phyloP scores from a whole-genome alignment of 2,888 invertebrate species.

The Tenthredo livida region DNA sequence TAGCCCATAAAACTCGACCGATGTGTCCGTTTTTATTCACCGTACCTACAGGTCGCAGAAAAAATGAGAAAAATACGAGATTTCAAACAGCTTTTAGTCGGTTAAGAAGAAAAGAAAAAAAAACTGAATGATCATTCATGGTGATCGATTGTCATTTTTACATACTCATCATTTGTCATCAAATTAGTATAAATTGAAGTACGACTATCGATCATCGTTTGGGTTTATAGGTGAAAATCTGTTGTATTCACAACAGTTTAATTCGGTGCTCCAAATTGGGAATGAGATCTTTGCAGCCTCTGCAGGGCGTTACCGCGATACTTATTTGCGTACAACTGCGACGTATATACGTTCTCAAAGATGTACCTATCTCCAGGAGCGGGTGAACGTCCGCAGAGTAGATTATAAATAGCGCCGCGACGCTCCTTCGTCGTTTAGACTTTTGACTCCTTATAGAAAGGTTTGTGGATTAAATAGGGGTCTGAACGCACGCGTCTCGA shows the following conservation, averaged over 20 bases:
- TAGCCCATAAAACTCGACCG: not conserved
- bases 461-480: not conserved
- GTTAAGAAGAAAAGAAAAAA: not conserved
- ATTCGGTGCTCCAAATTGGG: not conserved
- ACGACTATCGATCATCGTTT: not conserved
- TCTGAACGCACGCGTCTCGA: not conserved
- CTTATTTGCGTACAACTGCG: slow-evolving; percentile 50
- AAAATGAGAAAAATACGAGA: no score
- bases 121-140: not conserved
- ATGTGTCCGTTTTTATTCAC: not conserved
- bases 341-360: slow-evolving; percentile 11
- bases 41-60: no score
- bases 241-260: not conserved
- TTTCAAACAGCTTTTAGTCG: no score
- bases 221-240: no score
- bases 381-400: slow-evolving; percentile 70
- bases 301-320: slow-evolving; percentile 22
- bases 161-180: no score
- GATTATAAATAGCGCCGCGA: slow-evolving; percentile 69
- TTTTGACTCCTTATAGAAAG: slow-evolving; percentile 15
- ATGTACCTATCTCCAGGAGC: slow-evolving; percentile 57
- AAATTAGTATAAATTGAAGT: no score
- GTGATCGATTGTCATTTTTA: no score
- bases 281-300: not conserved
- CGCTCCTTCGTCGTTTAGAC: slow-evolving; percentile 58